Evolutionary conservation across 1,140 invertebrate species (phyloP).

Genomic region (Lepidurus couesii): DNA sequence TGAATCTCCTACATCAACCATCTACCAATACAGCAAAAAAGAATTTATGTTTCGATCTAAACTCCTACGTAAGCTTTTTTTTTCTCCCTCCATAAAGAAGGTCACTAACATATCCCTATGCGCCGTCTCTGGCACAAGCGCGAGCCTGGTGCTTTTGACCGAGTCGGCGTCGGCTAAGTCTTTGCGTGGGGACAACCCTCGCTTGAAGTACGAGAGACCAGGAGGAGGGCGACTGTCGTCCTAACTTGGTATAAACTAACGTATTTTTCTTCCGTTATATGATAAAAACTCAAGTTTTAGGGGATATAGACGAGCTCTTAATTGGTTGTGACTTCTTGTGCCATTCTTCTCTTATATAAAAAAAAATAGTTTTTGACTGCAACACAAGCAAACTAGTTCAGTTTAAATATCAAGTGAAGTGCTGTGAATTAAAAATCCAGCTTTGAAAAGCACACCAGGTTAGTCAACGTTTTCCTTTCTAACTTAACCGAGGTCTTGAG

Average conservation of each 20-base stretch:
- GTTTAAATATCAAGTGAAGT: not conserved
- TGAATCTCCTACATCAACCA: too few relatives aligned
- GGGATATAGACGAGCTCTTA: not conserved
- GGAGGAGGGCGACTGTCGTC: not conserved
- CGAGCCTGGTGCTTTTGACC: not conserved
- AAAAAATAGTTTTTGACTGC: not conserved
- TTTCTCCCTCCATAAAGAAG: not conserved
- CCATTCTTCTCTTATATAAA: not conserved
- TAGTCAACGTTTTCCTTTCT: not conserved
- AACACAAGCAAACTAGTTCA: not conserved
- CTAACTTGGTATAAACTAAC: conserved; percentile 7
- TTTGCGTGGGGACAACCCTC: not conserved
- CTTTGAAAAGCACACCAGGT: not conserved
- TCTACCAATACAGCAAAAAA: too few relatives aligned
- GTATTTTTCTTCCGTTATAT: not conserved
- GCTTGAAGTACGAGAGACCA: not conserved
- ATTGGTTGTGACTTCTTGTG: not conserved
- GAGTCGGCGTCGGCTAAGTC: conserved; percentile 2
- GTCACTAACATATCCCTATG: not conserved
- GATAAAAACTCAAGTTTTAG: not conserved
- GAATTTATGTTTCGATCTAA: too few relatives aligned
- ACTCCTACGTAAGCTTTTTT: too few relatives aligned
- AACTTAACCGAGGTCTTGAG: not conserved
- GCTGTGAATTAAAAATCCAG: not conserved
- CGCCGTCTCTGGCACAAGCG: conserved; percentile 14